Base-by-base conservation (phyloP, 2,797 vertebrate species). In the Eulemur mongoz region DNA sequence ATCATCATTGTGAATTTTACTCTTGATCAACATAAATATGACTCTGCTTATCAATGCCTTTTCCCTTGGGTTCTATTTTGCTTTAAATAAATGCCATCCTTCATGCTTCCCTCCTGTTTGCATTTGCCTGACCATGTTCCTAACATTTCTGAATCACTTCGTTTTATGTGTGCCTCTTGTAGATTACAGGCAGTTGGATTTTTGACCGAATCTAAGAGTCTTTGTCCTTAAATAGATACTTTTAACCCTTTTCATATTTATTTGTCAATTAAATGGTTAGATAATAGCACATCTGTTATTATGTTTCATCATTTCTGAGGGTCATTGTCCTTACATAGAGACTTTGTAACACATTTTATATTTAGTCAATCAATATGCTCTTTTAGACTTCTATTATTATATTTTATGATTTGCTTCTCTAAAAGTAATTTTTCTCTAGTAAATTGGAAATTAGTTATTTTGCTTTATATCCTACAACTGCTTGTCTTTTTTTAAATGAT, bases 401-500 rank as follows among this genome's bases (percentile, higher is more conserved):
- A 75, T 70, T 59, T 85, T 93, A 76, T 80, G 18, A 91, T 82
- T 92, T 76, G 30, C 23, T 79, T 91, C 50, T 72, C 48, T 61
- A 59, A 84, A 88, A 87, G 48, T 87, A 93, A 82, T 88, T 79
- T 90, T 96, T 65, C 72, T 84, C 23, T 59, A 86, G 4, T 61
- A 92, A 92, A 84, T 70, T 96, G 38, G 30, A 81, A 93, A 96
- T 80, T 20, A 78, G 10, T 94, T 20, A 87, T 94, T 93, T 93
- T 86, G 25, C 45, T 89, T 96, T 95, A 48, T 82, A 75, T 75
- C 5, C 52, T 79, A 65, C 4, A 81, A 96, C 38, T 48, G 18
- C 8, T 84, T 93, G 12, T 89, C 14, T 83, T 93, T 89, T 43
- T 10, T 18, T 61, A 88, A 72, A 91, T 69, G 45, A 82, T 91